phyloP scores from a whole-genome alignment of 2,888 invertebrate genomes.

The Syrphus vitripennis region DNA sequence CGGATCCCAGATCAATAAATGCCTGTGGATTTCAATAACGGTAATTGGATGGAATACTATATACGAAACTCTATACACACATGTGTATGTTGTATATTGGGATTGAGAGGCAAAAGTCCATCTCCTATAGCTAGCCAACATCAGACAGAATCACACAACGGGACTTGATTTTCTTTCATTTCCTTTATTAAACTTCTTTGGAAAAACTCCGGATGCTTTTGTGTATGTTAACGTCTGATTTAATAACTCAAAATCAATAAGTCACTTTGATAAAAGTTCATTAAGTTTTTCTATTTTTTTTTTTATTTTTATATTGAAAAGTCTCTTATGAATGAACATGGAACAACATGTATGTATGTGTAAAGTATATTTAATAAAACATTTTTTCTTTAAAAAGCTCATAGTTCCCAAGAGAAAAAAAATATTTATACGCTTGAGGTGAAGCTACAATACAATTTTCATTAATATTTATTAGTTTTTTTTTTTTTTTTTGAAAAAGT shows the following conservation, averaged over 20 bases:
- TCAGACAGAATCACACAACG: constrained; percentile 17
- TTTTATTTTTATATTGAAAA: not conserved
- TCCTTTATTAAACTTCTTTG: not conserved
- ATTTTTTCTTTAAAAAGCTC: too few relatives aligned
- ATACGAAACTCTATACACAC: not conserved
- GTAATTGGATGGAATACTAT: constrained; percentile 58
- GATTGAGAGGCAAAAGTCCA: not conserved
- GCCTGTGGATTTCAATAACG: constrained; percentile 63
- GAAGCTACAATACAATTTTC: too few relatives aligned
- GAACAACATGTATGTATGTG: too few relatives aligned
- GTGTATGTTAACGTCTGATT: constrained; percentile 18
- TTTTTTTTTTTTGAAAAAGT: too few relatives aligned
- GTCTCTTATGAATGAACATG: not conserved
- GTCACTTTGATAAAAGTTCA: constrained; percentile 6
- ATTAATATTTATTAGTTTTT: too few relatives aligned
- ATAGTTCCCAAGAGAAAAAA: too few relatives aligned
- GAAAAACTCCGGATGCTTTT: not conserved
- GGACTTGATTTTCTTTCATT: not conserved
- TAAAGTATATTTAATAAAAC: too few relatives aligned
- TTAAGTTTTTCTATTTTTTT: not conserved
- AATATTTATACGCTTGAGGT: too few relatives aligned
- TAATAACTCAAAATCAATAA: constrained; percentile 32
- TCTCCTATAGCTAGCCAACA: not conserved
- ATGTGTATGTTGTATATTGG: not conserved
- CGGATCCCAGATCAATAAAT: constrained; percentile 49